These are phyloP conservation scores for Halichoeres trimaculatus DNA, from an alignment of 2,113 vertebrate genomes.

Conservation along the genomic window DNA sequence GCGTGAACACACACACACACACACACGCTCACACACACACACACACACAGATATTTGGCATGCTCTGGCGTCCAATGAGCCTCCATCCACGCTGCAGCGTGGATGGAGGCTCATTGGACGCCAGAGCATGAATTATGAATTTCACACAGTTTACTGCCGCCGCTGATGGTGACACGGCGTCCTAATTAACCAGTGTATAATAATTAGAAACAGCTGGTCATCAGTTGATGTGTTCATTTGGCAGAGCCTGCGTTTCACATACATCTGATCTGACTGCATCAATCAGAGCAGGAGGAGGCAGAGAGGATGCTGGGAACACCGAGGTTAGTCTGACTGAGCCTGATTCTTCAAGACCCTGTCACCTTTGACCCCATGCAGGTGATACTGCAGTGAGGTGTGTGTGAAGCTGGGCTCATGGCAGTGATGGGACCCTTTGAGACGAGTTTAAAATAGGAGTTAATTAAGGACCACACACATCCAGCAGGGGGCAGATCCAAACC, in stretches of 20 bases:
- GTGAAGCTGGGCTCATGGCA: neutral
- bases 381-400: neutral
- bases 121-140: conserved; percentile 80
- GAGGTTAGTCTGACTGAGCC: no score
- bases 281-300: conserved; percentile 67
- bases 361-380: neutral
- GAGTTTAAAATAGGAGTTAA: neutral
- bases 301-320: conserved; percentile 1
- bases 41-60: conserved; percentile 42
- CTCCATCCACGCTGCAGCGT: conserved; percentile 55
- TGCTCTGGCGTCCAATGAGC: conserved; percentile 34
- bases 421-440: neutral
- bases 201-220: conserved; percentile 85
- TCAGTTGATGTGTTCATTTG: conserved; percentile 82
- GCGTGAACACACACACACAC: conserved; percentile 22
- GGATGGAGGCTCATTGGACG: conserved; percentile 57
- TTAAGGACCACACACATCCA: conserved; percentile 20
- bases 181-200: conserved; percentile 83
- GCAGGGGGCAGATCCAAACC: conserved; percentile 57
- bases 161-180: conserved; percentile 74
- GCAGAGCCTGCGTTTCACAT: conserved; percentile 75
- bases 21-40: conserved; percentile 14
- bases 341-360: neutral
- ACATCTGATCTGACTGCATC: conserved; percentile 81
- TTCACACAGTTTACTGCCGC: conserved; percentile 76